Percentiles rank a stretch among this genome's conserved stretches.
These are phyloP conservation scores for Catostylus mosaicus DNA, from an alignment of 30 jellyfish, hydroid and myxozoan species.

Conservation along the genomic window DNA sequence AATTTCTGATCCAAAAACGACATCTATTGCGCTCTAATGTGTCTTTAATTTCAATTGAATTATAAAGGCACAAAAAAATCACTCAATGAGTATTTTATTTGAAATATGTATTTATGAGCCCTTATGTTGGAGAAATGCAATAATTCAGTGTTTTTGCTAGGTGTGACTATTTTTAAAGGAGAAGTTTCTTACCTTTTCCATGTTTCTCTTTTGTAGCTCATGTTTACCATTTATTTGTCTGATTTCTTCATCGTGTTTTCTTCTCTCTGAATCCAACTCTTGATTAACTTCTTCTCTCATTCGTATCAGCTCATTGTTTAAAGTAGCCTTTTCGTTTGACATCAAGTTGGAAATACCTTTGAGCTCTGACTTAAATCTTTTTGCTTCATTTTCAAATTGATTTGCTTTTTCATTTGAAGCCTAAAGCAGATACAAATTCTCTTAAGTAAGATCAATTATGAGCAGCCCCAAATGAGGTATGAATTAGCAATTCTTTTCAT, in stretches of 20 bases:
- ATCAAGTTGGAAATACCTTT: slow-evolving; percentile 18
- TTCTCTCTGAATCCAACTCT: slow-evolving; percentile 44
- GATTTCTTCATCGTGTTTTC: slow-evolving; percentile 38
- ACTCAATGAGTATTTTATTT: too few relatives aligned
- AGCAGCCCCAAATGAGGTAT: too few relatives aligned
- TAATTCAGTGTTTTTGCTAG: too few relatives aligned
- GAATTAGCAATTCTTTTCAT: too few relatives aligned
- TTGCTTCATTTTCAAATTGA: slow-evolving; percentile 11
- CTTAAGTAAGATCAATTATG: too few relatives aligned
- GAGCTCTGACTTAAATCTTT: slow-evolving; percentile 26
- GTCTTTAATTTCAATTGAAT: too few relatives aligned
- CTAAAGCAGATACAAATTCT: slow-evolving; percentile 1
- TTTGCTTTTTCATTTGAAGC: slow-evolving; percentile 26
- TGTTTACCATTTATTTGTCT: slow-evolving; percentile 15
- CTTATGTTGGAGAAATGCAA: too few relatives aligned
- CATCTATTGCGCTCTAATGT: too few relatives aligned
- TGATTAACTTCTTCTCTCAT: slow-evolving; percentile 32
- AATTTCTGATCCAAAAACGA: too few relatives aligned
- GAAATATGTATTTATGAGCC: too few relatives aligned
- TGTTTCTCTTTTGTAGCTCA: slow-evolving; percentile 23
- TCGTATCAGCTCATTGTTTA: slow-evolving; percentile 29
- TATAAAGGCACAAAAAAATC: too few relatives aligned
- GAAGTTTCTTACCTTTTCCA: slow-evolving; percentile 34
- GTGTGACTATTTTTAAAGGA: too few relatives aligned
- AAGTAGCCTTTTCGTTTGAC: slow-evolving; percentile 52